A percentile compares a stretch with the other conserved stretches of the same genome.
These are phyloP conservation scores for Ylistrum balloti DNA, from an alignment of 1,140 invertebrate species.

Conservation along the genomic window DNA sequence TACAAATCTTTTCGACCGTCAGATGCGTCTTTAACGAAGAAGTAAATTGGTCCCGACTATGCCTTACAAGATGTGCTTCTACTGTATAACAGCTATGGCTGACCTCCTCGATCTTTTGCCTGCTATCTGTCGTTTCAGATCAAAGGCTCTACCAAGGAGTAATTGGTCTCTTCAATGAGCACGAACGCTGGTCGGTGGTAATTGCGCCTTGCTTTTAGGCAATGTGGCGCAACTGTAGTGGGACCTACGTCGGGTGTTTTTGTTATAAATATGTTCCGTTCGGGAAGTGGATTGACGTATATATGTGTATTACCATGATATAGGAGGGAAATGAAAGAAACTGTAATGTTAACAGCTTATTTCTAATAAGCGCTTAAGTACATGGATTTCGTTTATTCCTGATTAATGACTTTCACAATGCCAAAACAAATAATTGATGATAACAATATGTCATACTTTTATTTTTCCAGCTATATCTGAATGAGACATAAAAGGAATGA, in stretches of 20 bases:
- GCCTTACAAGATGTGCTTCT: constrained; percentile 30
- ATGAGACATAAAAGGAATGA: too few relatives aligned
- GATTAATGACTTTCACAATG: too few relatives aligned
- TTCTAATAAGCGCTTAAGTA: too few relatives aligned
- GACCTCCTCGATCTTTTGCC: constrained; percentile 21
- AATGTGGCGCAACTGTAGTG: constrained; percentile 24
- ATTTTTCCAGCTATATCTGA: too few relatives aligned
- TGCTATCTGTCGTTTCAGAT: constrained; percentile 38
- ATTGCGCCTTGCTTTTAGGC: constrained; percentile 16
- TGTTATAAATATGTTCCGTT: background rate
- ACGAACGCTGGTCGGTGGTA: constrained; percentile 23
- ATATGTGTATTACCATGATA: background rate
- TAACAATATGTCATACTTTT: too few relatives aligned
- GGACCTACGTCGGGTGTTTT: constrained; percentile 12
- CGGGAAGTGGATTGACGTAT: background rate
- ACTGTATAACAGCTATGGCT: background rate
- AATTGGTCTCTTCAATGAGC: constrained; percentile 24
- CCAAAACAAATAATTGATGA: too few relatives aligned
- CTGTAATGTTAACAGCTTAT: too few relatives aligned
- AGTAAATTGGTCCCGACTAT: constrained; percentile 38
- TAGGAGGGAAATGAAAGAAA: background rate
- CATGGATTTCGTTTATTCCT: too few relatives aligned
- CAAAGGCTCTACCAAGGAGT: background rate
- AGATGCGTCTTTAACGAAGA: background rate
- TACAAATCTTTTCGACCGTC: background rate